Base-by-base conservation (phyloP, 2,797 vertebrate genomes). In the Centropyge bicolor region DNA sequence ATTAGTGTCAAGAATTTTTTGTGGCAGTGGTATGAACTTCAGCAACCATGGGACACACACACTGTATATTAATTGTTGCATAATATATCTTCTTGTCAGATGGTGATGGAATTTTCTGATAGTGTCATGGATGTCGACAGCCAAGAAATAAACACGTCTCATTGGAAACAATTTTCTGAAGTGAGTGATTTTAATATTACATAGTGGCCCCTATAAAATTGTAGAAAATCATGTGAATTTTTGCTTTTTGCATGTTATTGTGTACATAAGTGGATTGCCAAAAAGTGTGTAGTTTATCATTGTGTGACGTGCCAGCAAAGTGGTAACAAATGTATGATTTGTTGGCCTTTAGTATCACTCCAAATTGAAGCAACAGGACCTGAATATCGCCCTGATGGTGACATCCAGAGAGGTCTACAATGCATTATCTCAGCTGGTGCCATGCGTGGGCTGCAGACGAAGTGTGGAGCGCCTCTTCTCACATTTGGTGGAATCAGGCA, bases 71-170 rank as follows among this genome's bases (percentile, higher is more conserved):
- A 71, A 70, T 6, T 56, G 4, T 40, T 60, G 19, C 59, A 7
- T 61, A 2, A 64, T 17, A 3, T 85, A 20, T 76, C 20, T 77
- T 81, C 3, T 52, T 88, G 75, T 49, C 88, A 99, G 98, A 98
- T 99, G 98, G 98, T 99, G 94, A 99, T 99, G 97, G 98, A 99
- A 85, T 99, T 99, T 95, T 95, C 97, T 72, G 97, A 99, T 86
- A 96, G 95, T 60, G 90, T 96, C 86, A 89, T 97, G 91, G 96
- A 97, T 88, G 95, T 97, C 35, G 96, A 97, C 89, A 95, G 94
- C 65, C 95, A 96, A 86, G 97, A 98, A 87, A 95, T 94, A 60
- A 98, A 96, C 81, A 85, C 93, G 62, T 88, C 96, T 62, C 97
- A 97, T 3, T 83, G 97, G 89, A 99, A 99, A 84, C 96, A 97